Conservation (phyloP, 1,140 invertebrate species). For the Drosophila mayri region DNA sequence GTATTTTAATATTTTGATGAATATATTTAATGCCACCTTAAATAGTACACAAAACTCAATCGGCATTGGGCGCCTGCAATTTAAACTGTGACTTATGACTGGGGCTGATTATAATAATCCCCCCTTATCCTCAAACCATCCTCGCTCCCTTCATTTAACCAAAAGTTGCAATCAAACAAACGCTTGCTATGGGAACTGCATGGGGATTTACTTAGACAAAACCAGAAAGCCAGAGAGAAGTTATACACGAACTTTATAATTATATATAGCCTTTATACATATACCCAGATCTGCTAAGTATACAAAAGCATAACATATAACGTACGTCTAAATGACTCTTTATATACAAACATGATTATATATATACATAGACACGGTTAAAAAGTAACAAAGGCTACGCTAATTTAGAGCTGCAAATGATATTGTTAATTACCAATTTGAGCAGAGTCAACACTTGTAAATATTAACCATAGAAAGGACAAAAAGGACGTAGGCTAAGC, state of each 20-base stretch:
- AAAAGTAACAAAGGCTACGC: slow-evolving; percentile 32
- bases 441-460: slow-evolving; percentile 52
- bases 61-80: neutral
- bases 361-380: slow-evolving; percentile 35
- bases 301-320: slow-evolving; percentile 39
- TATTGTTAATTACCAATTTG: slow-evolving; percentile 53
- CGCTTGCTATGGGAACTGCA: slow-evolving; percentile 15
- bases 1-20: no score
- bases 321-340: slow-evolving; percentile 49
- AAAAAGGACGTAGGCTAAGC: slow-evolving; percentile 27
- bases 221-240: slow-evolving; percentile 37
- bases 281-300: slow-evolving; percentile 43
- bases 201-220: slow-evolving; percentile 34
- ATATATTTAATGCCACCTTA: slow-evolving; percentile 6
- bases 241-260: slow-evolving; percentile 75
- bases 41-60: slow-evolving; percentile 2
- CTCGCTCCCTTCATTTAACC: slow-evolving; percentile 7
- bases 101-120: neutral
- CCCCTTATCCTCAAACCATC: neutral
- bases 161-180: slow-evolving; percentile 36
- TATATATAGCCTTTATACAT: slow-evolving; percentile 63
- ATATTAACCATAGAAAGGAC: slow-evolving; percentile 36
- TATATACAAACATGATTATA: slow-evolving; percentile 45
- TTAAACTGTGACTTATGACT: slow-evolving; percentile 10
- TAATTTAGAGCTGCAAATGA: slow-evolving; percentile 33